Percentiles rank a stretch among this genome's conserved stretches.
Evolutionary conservation across 2,888 invertebrate genomes (phyloP).

Genomic region (Merodon equestris): DNA sequence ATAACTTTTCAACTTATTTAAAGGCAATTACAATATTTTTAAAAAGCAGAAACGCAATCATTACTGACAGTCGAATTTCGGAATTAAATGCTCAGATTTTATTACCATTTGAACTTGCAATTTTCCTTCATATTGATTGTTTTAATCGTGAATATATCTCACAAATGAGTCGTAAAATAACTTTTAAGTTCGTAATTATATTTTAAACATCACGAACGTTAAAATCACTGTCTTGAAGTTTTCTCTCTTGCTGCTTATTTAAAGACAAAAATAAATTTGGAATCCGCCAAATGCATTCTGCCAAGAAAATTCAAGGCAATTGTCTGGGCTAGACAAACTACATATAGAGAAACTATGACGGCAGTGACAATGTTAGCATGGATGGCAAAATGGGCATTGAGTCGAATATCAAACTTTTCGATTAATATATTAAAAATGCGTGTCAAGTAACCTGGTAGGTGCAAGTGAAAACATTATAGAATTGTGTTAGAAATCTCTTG

Average conservation of each 20-base stretch:
- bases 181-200: slow-evolving; percentile 38
- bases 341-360: slow-evolving; percentile 12
- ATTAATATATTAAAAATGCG: slow-evolving; percentile 65
- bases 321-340: slow-evolving; percentile 13
- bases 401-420: slow-evolving; percentile 57
- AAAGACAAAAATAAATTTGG: slow-evolving; percentile 21
- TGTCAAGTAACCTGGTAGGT: slow-evolving; percentile 57
- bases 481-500: slow-evolving; percentile 55
- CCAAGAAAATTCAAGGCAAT: slow-evolving; percentile 26
- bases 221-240: slow-evolving; percentile 17
- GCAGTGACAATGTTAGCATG: slow-evolving; percentile 1
- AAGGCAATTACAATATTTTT: no score
- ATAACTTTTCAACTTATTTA: no score
- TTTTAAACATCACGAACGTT: slow-evolving; percentile 25
- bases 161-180: slow-evolving; percentile 49
- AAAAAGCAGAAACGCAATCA: no score
- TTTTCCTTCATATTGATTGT: background rate
- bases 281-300: slow-evolving; percentile 33
- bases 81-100: slow-evolving; percentile 21
- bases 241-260: slow-evolving; percentile 15
- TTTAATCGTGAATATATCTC: slow-evolving; percentile 8
- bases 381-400: slow-evolving; percentile 1
- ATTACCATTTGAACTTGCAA: slow-evolving; percentile 6
- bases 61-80: slow-evolving; percentile 17
- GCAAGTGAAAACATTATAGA: slow-evolving; percentile 54